Conservation (phyloP, 2,888 invertebrate species). For the Lithophane socia region DNA sequence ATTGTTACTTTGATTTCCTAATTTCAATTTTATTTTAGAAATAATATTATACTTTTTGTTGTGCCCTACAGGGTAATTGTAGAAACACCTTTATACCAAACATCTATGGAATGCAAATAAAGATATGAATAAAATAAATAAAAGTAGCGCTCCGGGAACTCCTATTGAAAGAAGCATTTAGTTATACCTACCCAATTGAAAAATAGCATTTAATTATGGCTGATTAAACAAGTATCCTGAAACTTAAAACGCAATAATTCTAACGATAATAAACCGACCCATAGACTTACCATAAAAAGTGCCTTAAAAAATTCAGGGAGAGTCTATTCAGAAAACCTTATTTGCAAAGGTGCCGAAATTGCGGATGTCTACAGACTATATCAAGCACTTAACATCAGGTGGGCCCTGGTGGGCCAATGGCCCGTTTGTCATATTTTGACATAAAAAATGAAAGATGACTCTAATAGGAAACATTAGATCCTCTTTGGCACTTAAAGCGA, state of each 20-base stretch:
- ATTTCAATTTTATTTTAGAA: too few species aligned
- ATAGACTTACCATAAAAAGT: conserved; percentile 19
- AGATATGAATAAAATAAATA: too few species aligned
- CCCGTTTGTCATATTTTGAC: conserved; percentile 64
- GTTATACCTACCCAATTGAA: background rate
- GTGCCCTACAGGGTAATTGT: too few species aligned
- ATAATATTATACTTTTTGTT: too few species aligned
- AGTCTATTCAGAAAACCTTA: conserved; percentile 44
- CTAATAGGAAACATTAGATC: conserved; percentile 68
- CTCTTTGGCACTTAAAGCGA: conserved; percentile 61
- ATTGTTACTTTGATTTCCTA: too few species aligned
- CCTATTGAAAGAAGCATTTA: background rate
- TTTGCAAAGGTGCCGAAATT: conserved; percentile 58
- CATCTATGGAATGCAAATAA: too few species aligned
- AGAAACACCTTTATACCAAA: too few species aligned
- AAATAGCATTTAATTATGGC: background rate
- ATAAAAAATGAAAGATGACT: conserved; percentile 69
- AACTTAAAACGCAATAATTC: background rate
- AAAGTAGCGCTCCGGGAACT: background rate
- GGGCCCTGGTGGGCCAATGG: conserved; percentile 60
- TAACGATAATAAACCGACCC: conserved; percentile 10
- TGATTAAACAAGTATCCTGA: background rate
- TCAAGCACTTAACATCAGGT: conserved; percentile 63
- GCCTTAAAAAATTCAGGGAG: conserved; percentile 3
- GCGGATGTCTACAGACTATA: conserved; percentile 60